Percentiles rank a stretch among this genome's conserved stretches.
phyloP scores from a whole-genome alignment of 2,113 vertebrate genomes.

The Mesocricetus auratus region DNA sequence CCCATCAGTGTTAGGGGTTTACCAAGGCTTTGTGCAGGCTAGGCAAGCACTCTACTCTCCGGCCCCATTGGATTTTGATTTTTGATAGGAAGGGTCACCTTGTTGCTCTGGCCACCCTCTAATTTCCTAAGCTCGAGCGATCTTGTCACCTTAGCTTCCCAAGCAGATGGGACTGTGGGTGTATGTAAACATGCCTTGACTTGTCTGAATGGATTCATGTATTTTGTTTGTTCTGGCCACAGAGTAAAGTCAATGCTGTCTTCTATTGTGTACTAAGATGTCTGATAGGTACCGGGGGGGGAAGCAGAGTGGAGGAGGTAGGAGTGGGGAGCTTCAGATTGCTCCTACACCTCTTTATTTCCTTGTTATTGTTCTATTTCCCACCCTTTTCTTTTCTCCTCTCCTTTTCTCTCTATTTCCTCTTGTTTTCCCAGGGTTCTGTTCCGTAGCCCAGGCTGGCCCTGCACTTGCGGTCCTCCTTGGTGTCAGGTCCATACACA shows the following conservation, averaged over 20 bases:
- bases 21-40: too few species aligned
- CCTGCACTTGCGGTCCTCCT: too few species aligned
- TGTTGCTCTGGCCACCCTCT: background rate
- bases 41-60: background rate
- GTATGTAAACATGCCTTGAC: background rate
- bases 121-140: background rate
- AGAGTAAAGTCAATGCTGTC: background rate
- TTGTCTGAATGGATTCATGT: background rate
- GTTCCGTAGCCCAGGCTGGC: background rate
- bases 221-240: background rate
- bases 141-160: background rate
- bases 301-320: background rate
- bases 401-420: background rate
- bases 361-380: background rate
- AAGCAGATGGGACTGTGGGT: background rate
- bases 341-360: background rate
- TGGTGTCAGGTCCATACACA: background rate
- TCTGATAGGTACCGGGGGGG: background rate
- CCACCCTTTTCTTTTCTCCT: background rate
- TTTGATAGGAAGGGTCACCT: too few species aligned
- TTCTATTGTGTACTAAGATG: conserved; percentile 1
- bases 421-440: background rate
- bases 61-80: background rate
- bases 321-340: background rate
- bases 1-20: background rate